These are phyloP conservation scores for Myotis myotis DNA, from an alignment of 2,797 vertebrate genomes.

Conservation along the genomic window DNA sequence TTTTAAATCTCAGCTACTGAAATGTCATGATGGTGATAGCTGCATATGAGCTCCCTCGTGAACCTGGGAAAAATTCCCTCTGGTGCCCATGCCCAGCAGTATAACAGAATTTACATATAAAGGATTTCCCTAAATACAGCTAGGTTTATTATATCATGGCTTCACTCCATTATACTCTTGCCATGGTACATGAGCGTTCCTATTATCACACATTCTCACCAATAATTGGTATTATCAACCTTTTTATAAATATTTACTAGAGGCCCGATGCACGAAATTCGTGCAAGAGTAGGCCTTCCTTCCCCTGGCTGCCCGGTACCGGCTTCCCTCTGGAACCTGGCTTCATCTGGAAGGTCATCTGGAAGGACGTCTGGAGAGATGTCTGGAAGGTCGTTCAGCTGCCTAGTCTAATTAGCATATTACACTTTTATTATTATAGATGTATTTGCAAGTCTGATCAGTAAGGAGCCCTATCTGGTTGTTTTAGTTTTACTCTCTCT, in stretches of 20 bases:
- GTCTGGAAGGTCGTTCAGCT: no score
- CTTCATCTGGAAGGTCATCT: no score
- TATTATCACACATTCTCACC: background rate
- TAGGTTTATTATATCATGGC: background rate
- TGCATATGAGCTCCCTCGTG: background rate
- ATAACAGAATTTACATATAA: background rate
- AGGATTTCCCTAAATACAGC: background rate
- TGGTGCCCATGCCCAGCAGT: background rate
- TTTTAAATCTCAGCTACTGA: background rate
- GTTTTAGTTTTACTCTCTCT: conserved; percentile 5
- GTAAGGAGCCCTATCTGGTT: background rate
- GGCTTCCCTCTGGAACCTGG: no score
- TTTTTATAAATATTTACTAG: background rate
- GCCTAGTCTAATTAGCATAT: no score
- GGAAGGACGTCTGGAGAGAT: no score
- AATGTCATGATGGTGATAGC: background rate
- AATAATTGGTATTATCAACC: background rate
- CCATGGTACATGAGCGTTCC: background rate
- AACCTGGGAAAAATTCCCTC: background rate
- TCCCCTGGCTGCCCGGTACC: no score
- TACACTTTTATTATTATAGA: no score
- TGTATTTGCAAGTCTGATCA: background rate
- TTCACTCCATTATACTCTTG: background rate
- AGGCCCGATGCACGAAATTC: no score
- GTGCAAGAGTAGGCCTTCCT: no score